Conservation (phyloP, 2,113 vertebrate species). For the Scomber scombrus region DNA sequence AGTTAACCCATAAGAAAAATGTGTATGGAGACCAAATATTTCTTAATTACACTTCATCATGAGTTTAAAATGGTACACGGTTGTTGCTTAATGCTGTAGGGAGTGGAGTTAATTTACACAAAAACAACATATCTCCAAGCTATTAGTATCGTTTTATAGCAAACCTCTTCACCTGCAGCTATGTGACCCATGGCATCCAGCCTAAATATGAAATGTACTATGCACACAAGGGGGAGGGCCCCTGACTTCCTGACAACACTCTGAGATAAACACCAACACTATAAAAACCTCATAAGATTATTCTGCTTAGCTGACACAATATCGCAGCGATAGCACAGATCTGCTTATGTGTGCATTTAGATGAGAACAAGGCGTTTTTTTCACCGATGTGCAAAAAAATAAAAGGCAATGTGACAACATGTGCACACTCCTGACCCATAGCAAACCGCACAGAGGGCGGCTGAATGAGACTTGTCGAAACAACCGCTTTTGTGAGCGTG, state of each 20-base stretch:
- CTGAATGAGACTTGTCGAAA: conserved; percentile 63
- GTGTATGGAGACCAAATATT: neutral
- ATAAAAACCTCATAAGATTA: conserved; percentile 77
- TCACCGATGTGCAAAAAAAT: conserved; percentile 54
- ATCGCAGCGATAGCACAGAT: conserved; percentile 74
- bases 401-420: conserved; percentile 59
- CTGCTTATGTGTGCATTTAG: conserved; percentile 78
- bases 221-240: conserved; percentile 27
- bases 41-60: neutral
- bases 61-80: neutral
- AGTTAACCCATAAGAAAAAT: neutral
- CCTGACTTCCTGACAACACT: conserved; percentile 32
- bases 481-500: conserved; percentile 48
- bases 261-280: conserved; percentile 73
- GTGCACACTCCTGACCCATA: conserved; percentile 16
- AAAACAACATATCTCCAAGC: neutral
- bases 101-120: neutral
- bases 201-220: conserved; percentile 18
- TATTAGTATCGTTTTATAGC: conserved; percentile 3
- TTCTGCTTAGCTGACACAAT: conserved; percentile 80
- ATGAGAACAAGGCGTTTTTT: conserved; percentile 49
- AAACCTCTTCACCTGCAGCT: conserved; percentile 1
- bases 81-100: neutral
- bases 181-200: conserved; percentile 44
- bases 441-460: conserved; percentile 64